Evolutionary conservation across 2,888 invertebrate species (phyloP).

Genomic region (Orthonychiurus folsomi): DNA sequence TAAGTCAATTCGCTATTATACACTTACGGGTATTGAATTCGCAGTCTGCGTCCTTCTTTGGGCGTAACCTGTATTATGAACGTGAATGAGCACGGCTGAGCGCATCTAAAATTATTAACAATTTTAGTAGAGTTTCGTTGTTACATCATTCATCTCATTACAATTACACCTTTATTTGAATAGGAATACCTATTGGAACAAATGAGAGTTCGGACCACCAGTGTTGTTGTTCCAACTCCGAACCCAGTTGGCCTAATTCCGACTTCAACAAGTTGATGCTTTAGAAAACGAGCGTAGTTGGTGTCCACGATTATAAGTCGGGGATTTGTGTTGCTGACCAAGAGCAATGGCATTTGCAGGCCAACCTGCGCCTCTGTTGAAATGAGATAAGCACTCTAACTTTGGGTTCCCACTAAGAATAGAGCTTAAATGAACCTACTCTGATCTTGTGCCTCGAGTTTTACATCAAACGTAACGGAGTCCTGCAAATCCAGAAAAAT

Average conservation of each 20-base stretch:
- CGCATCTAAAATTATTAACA: not conserved
- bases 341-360: not conserved
- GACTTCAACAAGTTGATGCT: not conserved
- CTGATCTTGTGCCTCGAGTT: not conserved
- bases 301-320: not conserved
- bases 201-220: not conserved
- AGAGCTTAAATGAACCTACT: not conserved
- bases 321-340: not conserved
- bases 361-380: not conserved
- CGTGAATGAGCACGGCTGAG: not conserved
- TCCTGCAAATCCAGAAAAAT: slow-evolving; percentile 19
- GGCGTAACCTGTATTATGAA: not conserved
- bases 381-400: not conserved
- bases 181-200: too few relatives aligned
- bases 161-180: too few relatives aligned
- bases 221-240: not conserved
- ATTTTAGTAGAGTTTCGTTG: too few relatives aligned
- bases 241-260: not conserved
- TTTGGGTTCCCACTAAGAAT: not conserved
- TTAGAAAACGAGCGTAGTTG: not conserved
- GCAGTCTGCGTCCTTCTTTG: not conserved
- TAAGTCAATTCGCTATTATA: too few relatives aligned
- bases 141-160: too few relatives aligned
- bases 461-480: slow-evolving; percentile 16
- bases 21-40: slow-evolving; percentile 2